Evolutionary conservation across 2,888 invertebrate genomes (phyloP).

Genomic region (Ectemnius lituratus): DNA sequence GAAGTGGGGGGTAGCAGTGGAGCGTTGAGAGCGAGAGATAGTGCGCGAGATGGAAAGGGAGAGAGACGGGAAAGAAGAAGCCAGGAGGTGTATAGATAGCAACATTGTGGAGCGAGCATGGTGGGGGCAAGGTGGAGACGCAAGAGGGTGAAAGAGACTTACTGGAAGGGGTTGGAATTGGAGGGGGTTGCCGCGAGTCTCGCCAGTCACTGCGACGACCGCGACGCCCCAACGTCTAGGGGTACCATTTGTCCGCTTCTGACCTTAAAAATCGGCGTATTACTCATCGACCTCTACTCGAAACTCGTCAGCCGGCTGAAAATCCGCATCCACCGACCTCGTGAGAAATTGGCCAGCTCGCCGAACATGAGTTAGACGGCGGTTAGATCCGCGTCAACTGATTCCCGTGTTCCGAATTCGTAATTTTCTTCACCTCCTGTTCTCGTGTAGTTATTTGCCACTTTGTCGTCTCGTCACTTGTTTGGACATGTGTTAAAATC

Average conservation of each 20-base stretch:
- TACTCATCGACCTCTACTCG: constrained; percentile 31
- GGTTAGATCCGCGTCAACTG: background rate
- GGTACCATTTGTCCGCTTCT: constrained; percentile 67
- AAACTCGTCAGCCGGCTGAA: constrained; percentile 13
- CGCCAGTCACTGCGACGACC: constrained; percentile 77
- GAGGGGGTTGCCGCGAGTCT: constrained; percentile 69
- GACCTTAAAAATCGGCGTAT: constrained; percentile 58
- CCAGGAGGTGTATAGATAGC: constrained; percentile 34
- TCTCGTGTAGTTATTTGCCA: background rate
- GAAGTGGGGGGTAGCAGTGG: background rate
- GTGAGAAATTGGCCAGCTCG: background rate
- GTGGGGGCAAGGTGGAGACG: constrained; percentile 43
- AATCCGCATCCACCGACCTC: background rate
- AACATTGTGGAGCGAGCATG: constrained; percentile 25
- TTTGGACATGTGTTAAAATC: background rate
- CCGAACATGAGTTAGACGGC: constrained; percentile 2
- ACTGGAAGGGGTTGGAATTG: constrained; percentile 54
- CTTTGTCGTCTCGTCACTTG: background rate
- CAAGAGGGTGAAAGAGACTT: constrained; percentile 53
- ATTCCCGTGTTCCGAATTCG: background rate
- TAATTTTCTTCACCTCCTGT: background rate
- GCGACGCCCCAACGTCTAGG: constrained; percentile 76
- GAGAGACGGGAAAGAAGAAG: constrained; percentile 23
- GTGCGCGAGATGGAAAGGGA: constrained; percentile 22
- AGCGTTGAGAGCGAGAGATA: constrained; percentile 9